Conservation (phyloP, 2,797 vertebrate genomes). For the Fringilla coelebs region DNA sequence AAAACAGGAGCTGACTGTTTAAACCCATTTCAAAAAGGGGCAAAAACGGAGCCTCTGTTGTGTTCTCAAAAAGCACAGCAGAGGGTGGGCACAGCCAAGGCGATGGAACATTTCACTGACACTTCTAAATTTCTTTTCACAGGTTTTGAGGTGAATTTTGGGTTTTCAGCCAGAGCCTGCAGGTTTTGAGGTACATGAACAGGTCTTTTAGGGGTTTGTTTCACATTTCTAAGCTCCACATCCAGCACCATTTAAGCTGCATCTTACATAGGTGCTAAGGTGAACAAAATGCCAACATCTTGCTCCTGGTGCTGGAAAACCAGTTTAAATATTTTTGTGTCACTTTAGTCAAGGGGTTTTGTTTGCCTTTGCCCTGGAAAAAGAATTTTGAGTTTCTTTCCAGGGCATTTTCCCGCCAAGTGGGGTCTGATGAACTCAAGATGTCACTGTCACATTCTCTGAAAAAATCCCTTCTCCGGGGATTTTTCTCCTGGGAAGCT, state of each 20-base stretch:
- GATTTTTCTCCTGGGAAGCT: too few relatives aligned
- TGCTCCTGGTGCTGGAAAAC: too few relatives aligned
- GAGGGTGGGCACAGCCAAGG: neutral
- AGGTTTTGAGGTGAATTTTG: neutral
- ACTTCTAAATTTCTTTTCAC: neutral
- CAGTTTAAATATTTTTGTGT: too few relatives aligned
- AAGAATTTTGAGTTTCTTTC: too few relatives aligned
- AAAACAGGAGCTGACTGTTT: neutral
- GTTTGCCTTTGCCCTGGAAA: too few relatives aligned
- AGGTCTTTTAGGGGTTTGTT: neutral
- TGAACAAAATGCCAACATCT: too few relatives aligned
- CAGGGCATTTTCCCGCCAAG: too few relatives aligned
- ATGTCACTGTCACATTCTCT: too few relatives aligned
- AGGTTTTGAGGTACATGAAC: neutral
- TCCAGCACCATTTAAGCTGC: neutral
- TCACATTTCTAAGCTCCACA: neutral
- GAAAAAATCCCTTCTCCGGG: too few relatives aligned
- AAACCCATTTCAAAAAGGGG: neutral
- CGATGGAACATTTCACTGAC: neutral
- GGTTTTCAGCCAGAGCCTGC: neutral
- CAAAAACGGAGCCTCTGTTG: neutral
- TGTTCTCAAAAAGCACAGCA: neutral
- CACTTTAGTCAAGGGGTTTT: too few relatives aligned
- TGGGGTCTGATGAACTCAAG: too few relatives aligned
- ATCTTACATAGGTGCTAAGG: rapidly evolving